Base-by-base conservation (phyloP, 1,140 invertebrate species). In the Carcinoscorpius rotundicauda region DNA sequence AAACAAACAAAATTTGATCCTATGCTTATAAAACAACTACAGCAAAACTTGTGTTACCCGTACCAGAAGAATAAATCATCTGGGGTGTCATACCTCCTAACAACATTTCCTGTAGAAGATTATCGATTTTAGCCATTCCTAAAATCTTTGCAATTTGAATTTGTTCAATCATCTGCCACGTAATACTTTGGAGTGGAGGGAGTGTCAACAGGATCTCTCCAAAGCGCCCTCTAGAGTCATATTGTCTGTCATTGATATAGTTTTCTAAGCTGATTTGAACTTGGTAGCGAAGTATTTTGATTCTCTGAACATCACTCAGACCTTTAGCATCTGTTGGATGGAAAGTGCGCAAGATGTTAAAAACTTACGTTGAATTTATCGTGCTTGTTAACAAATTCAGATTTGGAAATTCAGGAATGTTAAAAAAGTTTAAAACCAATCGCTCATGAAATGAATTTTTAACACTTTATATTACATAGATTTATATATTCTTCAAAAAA, bases 91-190 rank as follows among this genome's bases (percentile, higher is more conserved):
- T 63, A 67, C 88, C 88, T 79, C 91, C 91, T 0, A 98, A 79
- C 4, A 98, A 79, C 92, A 98, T 97, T 79, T 99, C 96, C 76
- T 96, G 93, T 49, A 99, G 81, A 64, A 99, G 78, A 72, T 87
- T 95, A 75, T 99, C 96, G 64, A 99, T 95, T 72, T 93, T 88
- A 0, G 95, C 91, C 29, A 96, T 87, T 0, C 96, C 96, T 76
- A 97, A 96, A 58, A 97, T 79, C 75, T 96, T 94, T 0, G 95
- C 93, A 76, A 97, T 93, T 77, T 98, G 94, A 51, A 98, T 97
- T 78, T 98, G 93, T 76, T 98, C 95, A 67, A 98, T 97, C 91
- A 99, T 95, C 79, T 98, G 93, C 89, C 92, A 94, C 3, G 94
- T 93, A 66, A 99, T 97, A 61, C 91, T 95, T 79, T 98, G 95